Evolutionary conservation across 2,888 invertebrate genomes (phyloP).

Genomic region (Malacosoma neustria): DNA sequence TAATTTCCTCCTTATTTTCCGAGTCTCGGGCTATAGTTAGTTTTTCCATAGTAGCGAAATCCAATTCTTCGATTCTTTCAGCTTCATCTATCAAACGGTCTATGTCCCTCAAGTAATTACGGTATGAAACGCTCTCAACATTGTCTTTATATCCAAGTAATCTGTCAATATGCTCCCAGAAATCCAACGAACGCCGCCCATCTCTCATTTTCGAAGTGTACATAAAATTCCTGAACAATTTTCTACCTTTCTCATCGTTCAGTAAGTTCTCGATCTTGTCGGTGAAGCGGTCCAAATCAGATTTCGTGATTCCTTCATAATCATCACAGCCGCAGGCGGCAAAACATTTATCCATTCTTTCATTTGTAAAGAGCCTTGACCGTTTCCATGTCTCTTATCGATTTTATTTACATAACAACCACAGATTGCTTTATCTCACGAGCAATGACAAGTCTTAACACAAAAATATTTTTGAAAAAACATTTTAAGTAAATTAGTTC

Average conservation of each 20-base stretch:
- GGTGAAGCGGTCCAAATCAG: constrained; percentile 66
- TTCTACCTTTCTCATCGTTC: constrained; percentile 58
- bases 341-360: constrained; percentile 65
- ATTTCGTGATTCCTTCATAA: constrained; percentile 52
- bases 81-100: constrained; percentile 50
- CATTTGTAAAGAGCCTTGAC: constrained; percentile 31
- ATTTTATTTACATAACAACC: constrained; percentile 23
- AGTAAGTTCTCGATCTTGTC: constrained; percentile 69
- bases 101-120: constrained; percentile 39
- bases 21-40: constrained; percentile 42
- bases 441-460: neutral
- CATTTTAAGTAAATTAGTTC: constrained; percentile 1
- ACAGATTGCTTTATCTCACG: neutral
- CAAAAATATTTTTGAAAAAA: too few species aligned
- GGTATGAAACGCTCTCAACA: constrained; percentile 39
- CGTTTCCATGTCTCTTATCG: constrained; percentile 42
- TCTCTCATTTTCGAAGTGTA: constrained; percentile 50
- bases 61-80: constrained; percentile 55
- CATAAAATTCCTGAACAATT: constrained; percentile 63
- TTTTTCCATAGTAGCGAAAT: constrained; percentile 57
- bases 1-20: constrained; percentile 45
- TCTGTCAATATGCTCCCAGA: constrained; percentile 58
- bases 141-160: constrained; percentile 42
- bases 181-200: constrained; percentile 47
- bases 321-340: constrained; percentile 61